Base-by-base conservation (phyloP, 2,888 invertebrate species). In the Sepioteuthis lessoniana region DNA sequence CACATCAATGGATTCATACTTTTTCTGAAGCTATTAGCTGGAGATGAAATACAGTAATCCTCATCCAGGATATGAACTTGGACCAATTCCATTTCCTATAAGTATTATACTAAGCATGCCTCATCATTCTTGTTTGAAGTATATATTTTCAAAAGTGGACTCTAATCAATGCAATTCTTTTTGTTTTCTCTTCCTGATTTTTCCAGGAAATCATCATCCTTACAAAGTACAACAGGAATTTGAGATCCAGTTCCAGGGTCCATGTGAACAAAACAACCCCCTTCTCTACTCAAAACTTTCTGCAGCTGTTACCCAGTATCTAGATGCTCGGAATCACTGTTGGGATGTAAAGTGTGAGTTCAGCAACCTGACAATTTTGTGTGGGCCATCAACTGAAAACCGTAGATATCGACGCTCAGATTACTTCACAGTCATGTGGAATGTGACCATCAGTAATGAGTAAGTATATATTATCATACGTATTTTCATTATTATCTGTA, bases 191-290 rank as follows among this genome's bases (percentile, higher is more conserved):
- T 25, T 93, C 47, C 93, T 93, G 28, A 94, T 91, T 90, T 90
- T 55, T 76, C 16, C n/a, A 96, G 96, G 93, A 50, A 95, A 95
- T 55, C 94, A 94, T 91, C 90, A 94, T 37, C 95, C 95, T 47
- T 94, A 94, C 16, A 95, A 94, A 76, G 96, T 95, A 5, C 94
- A 94, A 25, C 95, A 95, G 60, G 95, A 95, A 93, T 95, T 96
- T 92, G 95, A 95, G 93, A 93, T 96, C 55, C 95, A 95, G 55
- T 95, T 96, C 92, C 94, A 95, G 91, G 96, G 96, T 35, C 95
- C 95, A 7, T 96, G 96, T 94, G 95, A 94, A 31, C 95, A 95
- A 25, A 93, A 95, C 47, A 95, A 95, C 94, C 90, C 93, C 28
- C 93, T 60, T 38, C 94, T 96, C 25, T 94, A 95, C 76, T 93